Base-by-base conservation (phyloP, 2,797 vertebrate genomes). In the Sebastes hubbsi region DNA sequence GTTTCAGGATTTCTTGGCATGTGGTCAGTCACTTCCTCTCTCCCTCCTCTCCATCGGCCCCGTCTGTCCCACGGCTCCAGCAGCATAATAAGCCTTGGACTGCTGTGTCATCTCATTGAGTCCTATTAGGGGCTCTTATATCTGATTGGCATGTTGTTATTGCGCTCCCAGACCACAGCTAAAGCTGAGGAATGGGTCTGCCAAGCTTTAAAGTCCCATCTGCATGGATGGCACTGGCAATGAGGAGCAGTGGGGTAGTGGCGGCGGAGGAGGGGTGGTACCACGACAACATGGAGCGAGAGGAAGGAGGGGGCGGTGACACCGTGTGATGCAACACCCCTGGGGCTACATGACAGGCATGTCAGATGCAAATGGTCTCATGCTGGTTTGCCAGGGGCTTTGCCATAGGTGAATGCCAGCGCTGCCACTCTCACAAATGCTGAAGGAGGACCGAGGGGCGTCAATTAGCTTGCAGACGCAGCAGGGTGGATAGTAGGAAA, bases 141-240 rank as follows among this genome's bases (percentile, higher is more conserved):
- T 90, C 83, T 70, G 81, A 87, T 83, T 89, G 86, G 86, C 91
- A 87, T 83, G 77, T 87, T 90, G 86, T 87, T 89, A 92, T 82
- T 76, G 82, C 82, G 85, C 82, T 81, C 85, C 73, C 73, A 77
- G 74, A 88, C 85, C 82, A 73, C 82, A 81, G 73, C 72, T 83
- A 75, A 87, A 87, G 77, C 72, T 71, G 67, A 88, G 85, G 62
- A 82, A 82, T 54, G 78, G 67, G 64, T 78, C 80, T 84, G 86
- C 87, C 86, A 88, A 78, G 54, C 77, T 75, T 82, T 81, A 83
- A 82, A 82, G 77, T 72, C 72, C 63, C 76, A 11, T 62, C 46
- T 66, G 79, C 70, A 66, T 67, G 77, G 61, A 77, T 69, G 25
- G 62, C 62, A 56, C 42, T 75, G 78, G 75, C 81, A 82, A 36